Conservation (phyloP, 2,888 invertebrate species). For the Coleophora flavipennella region DNA sequence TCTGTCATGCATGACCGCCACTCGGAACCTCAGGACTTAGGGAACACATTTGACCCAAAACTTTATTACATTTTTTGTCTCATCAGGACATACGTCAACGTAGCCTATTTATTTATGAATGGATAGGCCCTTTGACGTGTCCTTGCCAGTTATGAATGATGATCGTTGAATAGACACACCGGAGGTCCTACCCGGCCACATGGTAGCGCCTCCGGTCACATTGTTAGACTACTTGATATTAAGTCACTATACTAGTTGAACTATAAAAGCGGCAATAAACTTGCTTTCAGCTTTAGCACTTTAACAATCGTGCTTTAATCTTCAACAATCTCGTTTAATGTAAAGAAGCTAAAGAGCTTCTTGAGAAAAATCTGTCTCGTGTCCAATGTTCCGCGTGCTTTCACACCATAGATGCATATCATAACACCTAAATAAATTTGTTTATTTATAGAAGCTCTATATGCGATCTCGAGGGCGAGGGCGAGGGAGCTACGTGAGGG, state of each 20-base stretch:
- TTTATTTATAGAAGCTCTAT: conserved; percentile 30
- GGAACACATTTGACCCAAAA: conserved; percentile 40
- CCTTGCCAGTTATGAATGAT: conserved; percentile 45
- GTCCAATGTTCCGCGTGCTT: conserved; percentile 15
- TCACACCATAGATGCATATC: conserved; percentile 22
- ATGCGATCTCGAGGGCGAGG: conserved; percentile 18
- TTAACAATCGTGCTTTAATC: too few relatives aligned
- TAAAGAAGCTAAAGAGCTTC: too few relatives aligned
- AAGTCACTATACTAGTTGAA: too few relatives aligned
- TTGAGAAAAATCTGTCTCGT: not conserved
- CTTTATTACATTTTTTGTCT: conserved; percentile 35
- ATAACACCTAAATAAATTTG: conserved; percentile 24
- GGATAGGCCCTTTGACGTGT: conserved; percentile 37
- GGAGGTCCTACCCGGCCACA: conserved; percentile 2
- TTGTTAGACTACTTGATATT: not conserved
- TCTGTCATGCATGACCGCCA: conserved; percentile 32
- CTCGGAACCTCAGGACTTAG: too few relatives aligned
- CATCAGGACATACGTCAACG: conserved; percentile 28
- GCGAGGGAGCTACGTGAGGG: conserved; percentile 15
- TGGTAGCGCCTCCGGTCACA: not conserved
- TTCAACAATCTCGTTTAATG: too few relatives aligned
- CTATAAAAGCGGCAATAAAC: too few relatives aligned
- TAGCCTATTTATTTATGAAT: conserved; percentile 38
- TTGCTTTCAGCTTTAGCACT: too few relatives aligned
- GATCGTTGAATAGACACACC: conserved; percentile 20